Evolutionary conservation across 2,113 vertebrate species (phyloP).

Genomic region (Neotoma lepida): DNA sequence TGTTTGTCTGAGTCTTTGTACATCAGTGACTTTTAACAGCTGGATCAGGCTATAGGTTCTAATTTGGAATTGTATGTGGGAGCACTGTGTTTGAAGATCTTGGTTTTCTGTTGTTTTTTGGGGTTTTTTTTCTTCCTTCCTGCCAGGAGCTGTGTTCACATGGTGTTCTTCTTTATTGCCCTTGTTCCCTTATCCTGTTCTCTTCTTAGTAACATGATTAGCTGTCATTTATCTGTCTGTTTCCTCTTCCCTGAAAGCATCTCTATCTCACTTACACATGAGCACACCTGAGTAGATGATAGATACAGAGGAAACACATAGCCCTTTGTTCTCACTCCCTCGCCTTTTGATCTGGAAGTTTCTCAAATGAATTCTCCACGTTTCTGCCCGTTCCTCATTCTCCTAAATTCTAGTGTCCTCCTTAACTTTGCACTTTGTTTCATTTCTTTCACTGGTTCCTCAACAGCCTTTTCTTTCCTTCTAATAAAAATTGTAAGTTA

Average conservation of each 20-base stretch:
- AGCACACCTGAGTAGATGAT: constrained; percentile 23
- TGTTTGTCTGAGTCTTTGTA: constrained; percentile 37
- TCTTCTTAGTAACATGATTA: constrained; percentile 57
- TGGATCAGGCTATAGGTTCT: neutral
- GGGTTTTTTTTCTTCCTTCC: neutral
- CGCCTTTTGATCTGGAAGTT: neutral
- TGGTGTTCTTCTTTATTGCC: neutral
- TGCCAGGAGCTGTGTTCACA: constrained; percentile 3
- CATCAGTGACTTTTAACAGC: neutral
- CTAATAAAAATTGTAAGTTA: neutral
- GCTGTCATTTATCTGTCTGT: constrained; percentile 43
- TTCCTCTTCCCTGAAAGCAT: constrained; percentile 54
- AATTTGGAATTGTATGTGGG: constrained; percentile 8
- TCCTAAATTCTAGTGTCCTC: neutral
- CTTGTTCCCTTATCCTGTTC: neutral
- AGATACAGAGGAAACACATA: neutral
- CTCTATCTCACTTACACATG: constrained; percentile 36
- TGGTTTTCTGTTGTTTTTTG: neutral
- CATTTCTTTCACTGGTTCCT: neutral
- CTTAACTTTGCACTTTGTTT: neutral
- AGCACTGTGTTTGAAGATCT: neutral
- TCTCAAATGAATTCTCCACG: constrained; percentile 27
- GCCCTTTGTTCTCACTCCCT: neutral
- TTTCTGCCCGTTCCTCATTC: constrained; percentile 7
- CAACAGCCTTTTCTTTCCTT: neutral